A percentile compares a stretch with the other conserved stretches of the same genome.
Conservation (phyloP, 2,113 vertebrate genomes). For the Tragulus kanchil region DNA sequence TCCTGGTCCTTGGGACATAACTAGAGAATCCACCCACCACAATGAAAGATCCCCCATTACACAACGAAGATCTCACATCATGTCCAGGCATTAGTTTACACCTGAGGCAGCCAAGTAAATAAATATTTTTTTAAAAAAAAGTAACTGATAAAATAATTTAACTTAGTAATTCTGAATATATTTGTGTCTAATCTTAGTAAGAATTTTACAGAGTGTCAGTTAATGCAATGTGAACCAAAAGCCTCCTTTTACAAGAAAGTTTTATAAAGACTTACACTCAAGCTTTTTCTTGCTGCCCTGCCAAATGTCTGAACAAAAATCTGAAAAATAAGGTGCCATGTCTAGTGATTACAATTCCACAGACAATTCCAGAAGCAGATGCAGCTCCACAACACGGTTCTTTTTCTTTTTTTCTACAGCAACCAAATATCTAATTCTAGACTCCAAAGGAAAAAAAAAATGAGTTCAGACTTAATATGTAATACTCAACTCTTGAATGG, state of each 20-base stretch:
- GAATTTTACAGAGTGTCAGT: slow-evolving; percentile 35
- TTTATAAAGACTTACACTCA: slow-evolving; percentile 55
- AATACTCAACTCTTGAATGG: neutral
- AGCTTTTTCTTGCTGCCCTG: neutral
- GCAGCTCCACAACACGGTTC: neutral
- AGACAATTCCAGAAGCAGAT: slow-evolving; percentile 1
- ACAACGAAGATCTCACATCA: too few species aligned
- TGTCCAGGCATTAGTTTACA: too few species aligned
- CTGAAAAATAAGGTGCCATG: slow-evolving; percentile 48
- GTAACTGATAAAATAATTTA: slow-evolving; percentile 18
- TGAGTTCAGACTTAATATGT: neutral
- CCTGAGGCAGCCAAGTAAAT: too few species aligned
- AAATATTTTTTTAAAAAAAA: neutral
- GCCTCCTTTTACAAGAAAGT: slow-evolving; percentile 11
- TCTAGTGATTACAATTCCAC: slow-evolving; percentile 1
- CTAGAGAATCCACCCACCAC: too few species aligned
- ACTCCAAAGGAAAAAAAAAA: neutral
- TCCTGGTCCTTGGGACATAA: too few species aligned
- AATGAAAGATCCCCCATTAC: too few species aligned
- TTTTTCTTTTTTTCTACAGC: neutral
- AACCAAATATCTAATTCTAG: neutral
- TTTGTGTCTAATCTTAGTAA: neutral
- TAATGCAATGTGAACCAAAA: neutral
- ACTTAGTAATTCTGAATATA: neutral
- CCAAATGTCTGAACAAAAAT: neutral